Percentiles rank a stretch among this genome's conserved stretches.
phyloP scores from a whole-genome alignment of 2,888 invertebrate species.

The Limenitis camilla region DNA sequence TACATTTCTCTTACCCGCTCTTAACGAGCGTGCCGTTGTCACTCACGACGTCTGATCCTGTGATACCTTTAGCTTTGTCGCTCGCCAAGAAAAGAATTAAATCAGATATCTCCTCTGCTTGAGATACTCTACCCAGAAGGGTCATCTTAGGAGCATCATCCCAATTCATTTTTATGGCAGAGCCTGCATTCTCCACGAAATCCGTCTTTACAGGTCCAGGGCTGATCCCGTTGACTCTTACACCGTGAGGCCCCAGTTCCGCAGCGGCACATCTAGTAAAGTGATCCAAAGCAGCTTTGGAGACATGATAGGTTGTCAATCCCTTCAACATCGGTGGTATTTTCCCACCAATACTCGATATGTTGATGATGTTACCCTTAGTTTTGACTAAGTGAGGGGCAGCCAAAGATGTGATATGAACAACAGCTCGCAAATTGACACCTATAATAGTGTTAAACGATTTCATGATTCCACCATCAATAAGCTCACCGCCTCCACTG shows the following conservation, averaged over 20 bases:
- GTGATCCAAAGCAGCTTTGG: constrained; percentile 19
- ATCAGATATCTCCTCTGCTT: constrained; percentile 32
- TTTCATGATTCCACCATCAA: constrained; percentile 20
- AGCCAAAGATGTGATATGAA: constrained; percentile 30
- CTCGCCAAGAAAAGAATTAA: constrained; percentile 30
- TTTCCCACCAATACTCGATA: constrained; percentile 19
- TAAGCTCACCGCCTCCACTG: constrained; percentile 13
- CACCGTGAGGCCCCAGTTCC: constrained; percentile 18
- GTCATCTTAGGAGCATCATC: constrained; percentile 20
- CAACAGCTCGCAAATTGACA: constrained; percentile 28
- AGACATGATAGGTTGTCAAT: constrained; percentile 26
- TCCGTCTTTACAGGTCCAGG: constrained; percentile 23
- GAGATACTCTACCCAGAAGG: constrained; percentile 25
- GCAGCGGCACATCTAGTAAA: constrained; percentile 14
- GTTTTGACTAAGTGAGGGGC: constrained; percentile 31
- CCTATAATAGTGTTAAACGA: constrained; percentile 16
- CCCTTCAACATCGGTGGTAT: constrained; percentile 9
- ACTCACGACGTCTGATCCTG: constrained; percentile 28
- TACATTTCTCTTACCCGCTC: too few relatives aligned
- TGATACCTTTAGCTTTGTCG: constrained; percentile 32
- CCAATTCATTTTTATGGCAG: constrained; percentile 15
- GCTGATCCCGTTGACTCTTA: constrained; percentile 2
- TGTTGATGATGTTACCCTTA: constrained; percentile 29
- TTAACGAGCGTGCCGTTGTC: constrained; percentile 28
- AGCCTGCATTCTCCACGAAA: constrained; percentile 24